Base-by-base conservation (phyloP, 2,797 vertebrate genomes). In the Smutsia gigantea region DNA sequence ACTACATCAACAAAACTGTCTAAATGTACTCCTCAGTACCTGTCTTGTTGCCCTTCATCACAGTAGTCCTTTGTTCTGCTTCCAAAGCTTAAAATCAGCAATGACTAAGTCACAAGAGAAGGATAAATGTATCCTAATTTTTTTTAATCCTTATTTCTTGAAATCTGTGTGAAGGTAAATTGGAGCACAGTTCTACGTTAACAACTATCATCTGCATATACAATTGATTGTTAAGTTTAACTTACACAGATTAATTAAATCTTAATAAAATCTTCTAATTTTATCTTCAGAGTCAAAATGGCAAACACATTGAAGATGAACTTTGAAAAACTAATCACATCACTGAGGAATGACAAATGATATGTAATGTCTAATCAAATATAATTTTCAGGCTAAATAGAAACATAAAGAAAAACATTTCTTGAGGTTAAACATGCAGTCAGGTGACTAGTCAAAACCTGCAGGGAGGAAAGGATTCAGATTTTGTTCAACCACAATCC, bases 381-480 rank as follows among this genome's bases (percentile, higher is more conserved):
- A 59, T 25, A 83, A 90, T 87, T 90, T 51, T 94, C 59, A 78
- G 12, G 42, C 49, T 75, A 66, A 83, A 46, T 39, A 84, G 15
- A 90, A 85, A 61, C 6, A 94, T 51, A 81, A 94, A 83, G 31
- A 92, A 87, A 89, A 75, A 27, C 23, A 92, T 29, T 92, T 94
- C 59, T 31, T 61, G 46, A 69, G 29, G 15, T 19, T 89, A 71
- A 72, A 42, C 79, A 92, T 14, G 14, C 27, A 90, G 18, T 17
- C 23, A 72, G 19, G 18, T 69, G 55, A 84, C 51, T 68, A 90
- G 87, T 21, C 19, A 64, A 89, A 89, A 39, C 19, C 59, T 87
- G 0, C 53, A 61, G 4, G 74, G 25, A 68, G 12, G 34, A 13
- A 78, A 78, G 31, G 10, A 81, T 72, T 85, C 29, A 34, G 29